Evolutionary conservation across 2,113 vertebrate genomes (phyloP).

Genomic region (Pomatostomus ruficeps): DNA sequence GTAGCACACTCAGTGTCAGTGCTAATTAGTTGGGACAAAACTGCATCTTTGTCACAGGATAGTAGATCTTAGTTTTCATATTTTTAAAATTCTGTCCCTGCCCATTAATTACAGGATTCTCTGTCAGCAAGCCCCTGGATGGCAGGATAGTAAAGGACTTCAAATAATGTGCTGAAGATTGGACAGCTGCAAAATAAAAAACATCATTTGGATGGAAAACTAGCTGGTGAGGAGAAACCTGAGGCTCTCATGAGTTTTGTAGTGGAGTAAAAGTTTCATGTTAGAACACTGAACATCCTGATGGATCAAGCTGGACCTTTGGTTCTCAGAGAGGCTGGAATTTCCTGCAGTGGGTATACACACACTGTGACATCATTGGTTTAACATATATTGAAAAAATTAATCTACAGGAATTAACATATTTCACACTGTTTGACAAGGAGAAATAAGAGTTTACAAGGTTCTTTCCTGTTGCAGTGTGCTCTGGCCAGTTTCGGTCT

Average conservation of each 20-base stretch:
- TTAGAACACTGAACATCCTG: not conserved
- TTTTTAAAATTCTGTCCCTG: not conserved
- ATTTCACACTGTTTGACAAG: not conserved
- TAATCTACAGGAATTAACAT: not conserved
- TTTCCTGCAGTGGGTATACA: not conserved
- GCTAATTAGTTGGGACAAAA: slow-evolving; percentile 57
- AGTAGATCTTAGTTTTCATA: not conserved
- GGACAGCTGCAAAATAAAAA: not conserved
- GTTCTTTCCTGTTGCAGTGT: too few relatives aligned
- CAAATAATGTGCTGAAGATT: not conserved
- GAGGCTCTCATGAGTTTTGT: not conserved
- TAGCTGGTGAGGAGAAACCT: not conserved
- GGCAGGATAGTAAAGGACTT: not conserved
- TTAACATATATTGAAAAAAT: not conserved
- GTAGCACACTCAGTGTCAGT: not conserved
- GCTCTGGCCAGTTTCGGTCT: too few relatives aligned
- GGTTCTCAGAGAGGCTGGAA: not conserved
- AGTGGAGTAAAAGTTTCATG: not conserved
- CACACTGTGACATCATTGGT: not conserved
- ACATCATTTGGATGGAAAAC: not conserved
- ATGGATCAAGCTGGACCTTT: not conserved
- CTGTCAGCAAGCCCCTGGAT: not conserved
- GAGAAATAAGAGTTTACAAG: not conserved
- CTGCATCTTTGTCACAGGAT: not conserved
- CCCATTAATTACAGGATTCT: not conserved